Conservation (phyloP, 1,140 invertebrate species). For the Drosophila setifemur region DNA sequence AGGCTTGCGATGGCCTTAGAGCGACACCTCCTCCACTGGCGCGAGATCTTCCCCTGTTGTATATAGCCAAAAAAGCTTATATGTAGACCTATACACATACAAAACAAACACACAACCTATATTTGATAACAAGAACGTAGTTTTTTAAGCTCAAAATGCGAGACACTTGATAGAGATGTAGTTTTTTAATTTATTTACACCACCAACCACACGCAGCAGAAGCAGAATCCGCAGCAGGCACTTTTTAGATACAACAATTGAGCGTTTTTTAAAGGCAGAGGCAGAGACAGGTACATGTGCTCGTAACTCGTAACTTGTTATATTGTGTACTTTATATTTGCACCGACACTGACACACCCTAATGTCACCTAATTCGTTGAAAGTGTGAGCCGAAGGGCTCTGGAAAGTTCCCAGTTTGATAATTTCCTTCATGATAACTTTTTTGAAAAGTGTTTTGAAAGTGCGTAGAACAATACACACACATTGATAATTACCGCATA, state of each 20-base stretch:
- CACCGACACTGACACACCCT: too few species aligned
- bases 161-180: conserved; percentile 56
- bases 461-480: conserved; percentile 40
- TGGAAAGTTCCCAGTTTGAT: conserved; percentile 48
- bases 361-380: conserved; percentile 18
- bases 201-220: conserved; percentile 26
- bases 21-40: background rate
- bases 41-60: conserved; percentile 30
- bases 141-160: conserved; percentile 63
- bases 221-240: conserved; percentile 43
- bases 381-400: conserved; percentile 2
- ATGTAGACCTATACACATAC: conserved; percentile 28
- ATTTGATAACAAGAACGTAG: conserved; percentile 68
- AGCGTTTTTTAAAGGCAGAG: conserved; percentile 29
- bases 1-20: too few species aligned
- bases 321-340: conserved; percentile 13
- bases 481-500: conserved; percentile 29
- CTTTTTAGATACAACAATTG: conserved; percentile 50
- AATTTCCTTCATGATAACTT: conserved; percentile 49
- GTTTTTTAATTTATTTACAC: conserved; percentile 69
- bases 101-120: conserved; percentile 27
- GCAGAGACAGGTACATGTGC: conserved; percentile 1
- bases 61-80: conserved; percentile 47
- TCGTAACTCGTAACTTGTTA: conserved; percentile 14
- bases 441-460: conserved; percentile 63